Evolutionary conservation across 2,888 invertebrate genomes (phyloP).

Genomic region (Lutraria lutraria): DNA sequence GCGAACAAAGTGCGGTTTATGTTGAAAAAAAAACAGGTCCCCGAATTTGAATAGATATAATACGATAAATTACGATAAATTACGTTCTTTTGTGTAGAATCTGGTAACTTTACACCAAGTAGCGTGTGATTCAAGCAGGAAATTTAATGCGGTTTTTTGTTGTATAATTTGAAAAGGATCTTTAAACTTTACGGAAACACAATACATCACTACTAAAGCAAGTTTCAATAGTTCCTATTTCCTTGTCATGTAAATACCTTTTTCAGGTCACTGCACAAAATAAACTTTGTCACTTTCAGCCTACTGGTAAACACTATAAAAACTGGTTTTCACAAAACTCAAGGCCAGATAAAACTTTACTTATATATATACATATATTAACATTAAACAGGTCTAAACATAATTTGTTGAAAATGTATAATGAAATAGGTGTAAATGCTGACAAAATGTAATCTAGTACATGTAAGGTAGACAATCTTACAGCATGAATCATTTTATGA

Average conservation of each 20-base stretch:
- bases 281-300: conserved; percentile 14
- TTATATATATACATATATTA: not conserved
- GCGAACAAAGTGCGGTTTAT: conserved; percentile 9
- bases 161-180: conserved; percentile 36
- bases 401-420: too few species aligned
- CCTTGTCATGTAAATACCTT: conserved; percentile 44
- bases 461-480: not conserved
- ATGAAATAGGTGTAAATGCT: not conserved
- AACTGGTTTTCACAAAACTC: conserved; percentile 14
- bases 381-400: not conserved
- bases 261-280: conserved; percentile 32
- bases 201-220: conserved; percentile 20
- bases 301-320: not conserved
- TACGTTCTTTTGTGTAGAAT: not conserved
- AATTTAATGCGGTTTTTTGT: conserved; percentile 59
- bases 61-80: conserved; percentile 19
- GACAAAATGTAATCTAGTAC: not conserved
- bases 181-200: conserved; percentile 47
- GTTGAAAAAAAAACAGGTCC: not conserved
- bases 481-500: not conserved
- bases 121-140: conserved; percentile 48
- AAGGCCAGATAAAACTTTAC: not conserved
- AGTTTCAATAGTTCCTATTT: conserved; percentile 50
- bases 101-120: not conserved
- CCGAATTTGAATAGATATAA: not conserved